Base-by-base conservation (phyloP, 1,140 invertebrate species). In the Leptopilina boulardi region DNA sequence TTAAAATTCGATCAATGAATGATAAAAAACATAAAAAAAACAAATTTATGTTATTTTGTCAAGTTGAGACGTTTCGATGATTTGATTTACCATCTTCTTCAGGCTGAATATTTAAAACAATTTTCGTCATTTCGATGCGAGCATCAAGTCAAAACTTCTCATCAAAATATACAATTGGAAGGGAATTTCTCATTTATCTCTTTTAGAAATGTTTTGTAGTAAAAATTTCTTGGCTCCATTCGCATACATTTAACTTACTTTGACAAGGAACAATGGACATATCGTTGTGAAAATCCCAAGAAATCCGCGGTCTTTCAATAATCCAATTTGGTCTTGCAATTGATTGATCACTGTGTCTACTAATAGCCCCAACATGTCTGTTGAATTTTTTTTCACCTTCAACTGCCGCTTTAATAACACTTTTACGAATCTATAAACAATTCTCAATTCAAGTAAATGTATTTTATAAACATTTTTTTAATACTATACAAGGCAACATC, bases 251-350 rank as follows among this genome's bases (percentile, higher is more conserved):
- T 38, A 71, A 66, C 56, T 23, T 71, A 89, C 89, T 89, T 86
- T 90, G 86, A 26, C 77, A 85, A 59, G 80, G 82, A 71, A 75
- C 66, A 5, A 85, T 44, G 51, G 81, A 70, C 15, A 75, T 0
- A 70, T 90, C 89, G 8, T 80, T 71, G 74, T 90, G 88, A 89
- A 93, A 93, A 84, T 93, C 92, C 91, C 92, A 92, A 10, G 92
- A 92, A 86, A 93, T 91, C 71, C 87, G 88, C 41, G 92, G 92
- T 70, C 91, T 86, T 73, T 92, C 88, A 15, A 87, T 81, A 6
- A 90, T 88, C 92, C 91, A 93, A 85, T 82, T 91, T 82, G 87
- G 87, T 83, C 80, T 88, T 71, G 81, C 81, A 38, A 85, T 19
- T 4, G 80, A 83, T 13, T 83, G 19, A 51, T 89, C 84, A 80